Percentiles rank a stretch among this genome's conserved stretches.
Evolutionary conservation across 2,797 vertebrate genomes (phyloP).

Genomic region (Rachycentron canadum): DNA sequence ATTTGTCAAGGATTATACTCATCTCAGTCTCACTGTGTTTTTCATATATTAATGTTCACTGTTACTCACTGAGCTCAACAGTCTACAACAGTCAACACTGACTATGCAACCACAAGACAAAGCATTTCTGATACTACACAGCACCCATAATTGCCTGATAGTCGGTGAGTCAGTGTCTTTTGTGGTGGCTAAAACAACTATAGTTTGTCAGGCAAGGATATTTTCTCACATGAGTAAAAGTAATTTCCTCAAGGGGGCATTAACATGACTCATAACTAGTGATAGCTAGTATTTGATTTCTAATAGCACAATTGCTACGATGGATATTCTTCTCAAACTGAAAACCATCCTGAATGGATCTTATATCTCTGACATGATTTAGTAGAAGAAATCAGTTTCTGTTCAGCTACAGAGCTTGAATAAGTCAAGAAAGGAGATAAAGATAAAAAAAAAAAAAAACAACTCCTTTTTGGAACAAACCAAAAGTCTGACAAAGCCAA

Average conservation of each 20-base stretch:
- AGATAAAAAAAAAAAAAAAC: background rate
- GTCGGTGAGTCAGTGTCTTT: conserved; percentile 49
- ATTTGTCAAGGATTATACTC: background rate
- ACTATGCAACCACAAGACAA: conserved; percentile 9
- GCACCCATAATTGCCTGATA: background rate
- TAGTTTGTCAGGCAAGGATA: background rate
- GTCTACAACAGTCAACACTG: background rate
- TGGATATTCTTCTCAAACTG: background rate
- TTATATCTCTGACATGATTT: conserved; percentile 1
- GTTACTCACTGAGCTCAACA: background rate
- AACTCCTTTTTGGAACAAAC: background rate
- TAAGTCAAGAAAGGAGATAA: conserved; percentile 53
- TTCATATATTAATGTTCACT: background rate
- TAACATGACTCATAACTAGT: conserved; percentile 43
- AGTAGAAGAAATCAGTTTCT: conserved; percentile 2
- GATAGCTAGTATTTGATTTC: conserved; percentile 1
- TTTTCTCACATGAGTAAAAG: conserved; percentile 58
- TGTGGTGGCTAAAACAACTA: conserved; percentile 8
- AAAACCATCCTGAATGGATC: background rate
- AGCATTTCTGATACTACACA: background rate
- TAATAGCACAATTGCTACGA: background rate
- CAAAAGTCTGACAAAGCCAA: conserved; percentile 62
- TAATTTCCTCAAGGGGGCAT: conserved; percentile 26
- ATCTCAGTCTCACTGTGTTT: background rate
- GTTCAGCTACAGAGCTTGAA: background rate